phyloP scores from a whole-genome alignment of 2,888 invertebrate genomes.

The Prosopocoilus inquinatus region DNA sequence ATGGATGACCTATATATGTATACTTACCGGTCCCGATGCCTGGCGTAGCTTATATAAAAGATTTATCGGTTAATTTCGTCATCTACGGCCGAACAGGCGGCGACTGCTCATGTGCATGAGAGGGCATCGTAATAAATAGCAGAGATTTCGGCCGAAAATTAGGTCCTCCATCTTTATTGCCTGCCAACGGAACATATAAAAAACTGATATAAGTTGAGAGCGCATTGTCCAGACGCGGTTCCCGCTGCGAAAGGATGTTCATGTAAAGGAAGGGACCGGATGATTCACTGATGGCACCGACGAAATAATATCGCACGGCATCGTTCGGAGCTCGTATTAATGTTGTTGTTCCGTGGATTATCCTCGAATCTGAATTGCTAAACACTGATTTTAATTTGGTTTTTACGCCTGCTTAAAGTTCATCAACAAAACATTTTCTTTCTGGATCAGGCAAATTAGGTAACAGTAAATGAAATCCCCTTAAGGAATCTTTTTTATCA shows the following conservation, averaged over 20 bases:
- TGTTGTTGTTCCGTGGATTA: too few species aligned
- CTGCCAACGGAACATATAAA: constrained; percentile 48
- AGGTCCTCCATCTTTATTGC: constrained; percentile 50
- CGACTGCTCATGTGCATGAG: constrained; percentile 5
- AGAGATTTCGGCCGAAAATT: constrained; percentile 48
- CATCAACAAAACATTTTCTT: too few species aligned
- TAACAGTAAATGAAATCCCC: too few species aligned
- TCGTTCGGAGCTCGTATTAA: too few species aligned
- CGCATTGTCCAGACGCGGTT: constrained; percentile 46
- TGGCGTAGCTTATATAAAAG: neutral
- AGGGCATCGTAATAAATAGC: constrained; percentile 41
- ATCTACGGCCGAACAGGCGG: constrained; percentile 12
- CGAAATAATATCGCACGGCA: constrained; percentile 16
- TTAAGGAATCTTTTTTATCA: too few species aligned
- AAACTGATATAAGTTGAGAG: constrained; percentile 46
- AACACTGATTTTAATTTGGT: too few species aligned
- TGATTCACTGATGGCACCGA: constrained; percentile 34
- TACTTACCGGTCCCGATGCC: too few species aligned
- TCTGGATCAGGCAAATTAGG: too few species aligned
- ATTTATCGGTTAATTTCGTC: constrained; percentile 21
- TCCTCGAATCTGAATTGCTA: too few species aligned
- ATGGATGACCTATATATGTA: too few species aligned
- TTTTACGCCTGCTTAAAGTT: too few species aligned
- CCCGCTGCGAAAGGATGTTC: constrained; percentile 46
- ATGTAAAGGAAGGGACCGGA: constrained; percentile 32